These are phyloP conservation scores for Azorinus chamasolen DNA, from an alignment of 2,888 invertebrate species.

Conservation along the genomic window DNA sequence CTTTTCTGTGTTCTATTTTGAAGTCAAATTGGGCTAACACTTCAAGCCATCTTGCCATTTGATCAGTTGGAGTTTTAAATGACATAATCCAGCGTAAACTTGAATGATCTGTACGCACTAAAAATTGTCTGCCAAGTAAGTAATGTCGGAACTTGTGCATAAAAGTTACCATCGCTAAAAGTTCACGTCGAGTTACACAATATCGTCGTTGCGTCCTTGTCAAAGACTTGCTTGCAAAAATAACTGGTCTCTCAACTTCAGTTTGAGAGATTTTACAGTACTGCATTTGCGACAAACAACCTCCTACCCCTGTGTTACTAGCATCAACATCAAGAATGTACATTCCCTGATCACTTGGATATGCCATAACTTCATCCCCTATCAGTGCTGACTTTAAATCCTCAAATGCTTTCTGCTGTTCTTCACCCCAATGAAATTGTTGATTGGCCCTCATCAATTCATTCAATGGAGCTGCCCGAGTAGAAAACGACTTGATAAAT, in stretches of 20 bases:
- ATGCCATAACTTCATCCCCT: slow-evolving; percentile 28
- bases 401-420: slow-evolving; percentile 36
- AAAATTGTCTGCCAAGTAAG: too few species aligned
- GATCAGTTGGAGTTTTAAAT: slow-evolving; percentile 5
- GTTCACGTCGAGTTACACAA: too few species aligned
- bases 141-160: slow-evolving; percentile 22
- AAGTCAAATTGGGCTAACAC: slow-evolving; percentile 20
- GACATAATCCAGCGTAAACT: slow-evolving; percentile 3
- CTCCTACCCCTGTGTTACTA: slow-evolving; percentile 23
- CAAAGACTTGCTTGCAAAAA: background rate
- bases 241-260: slow-evolving; percentile 29
- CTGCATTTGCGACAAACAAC: slow-evolving; percentile 27
- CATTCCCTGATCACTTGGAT: slow-evolving; percentile 14
- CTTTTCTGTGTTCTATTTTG: slow-evolving; percentile 16
- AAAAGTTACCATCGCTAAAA: slow-evolving; percentile 12
- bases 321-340: slow-evolving; percentile 37
- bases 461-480: slow-evolving; percentile 44
- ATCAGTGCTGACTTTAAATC: slow-evolving; percentile 23
- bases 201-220: too few species aligned
- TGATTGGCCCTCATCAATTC: slow-evolving; percentile 34
- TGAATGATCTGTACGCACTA: too few species aligned
- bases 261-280: too few species aligned
- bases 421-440: slow-evolving; percentile 46
- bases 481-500: too few species aligned
- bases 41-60: slow-evolving; percentile 27